These are phyloP conservation scores for Antheraea yamamai DNA, from an alignment of 2,888 invertebrate species.

Conservation along the genomic window DNA sequence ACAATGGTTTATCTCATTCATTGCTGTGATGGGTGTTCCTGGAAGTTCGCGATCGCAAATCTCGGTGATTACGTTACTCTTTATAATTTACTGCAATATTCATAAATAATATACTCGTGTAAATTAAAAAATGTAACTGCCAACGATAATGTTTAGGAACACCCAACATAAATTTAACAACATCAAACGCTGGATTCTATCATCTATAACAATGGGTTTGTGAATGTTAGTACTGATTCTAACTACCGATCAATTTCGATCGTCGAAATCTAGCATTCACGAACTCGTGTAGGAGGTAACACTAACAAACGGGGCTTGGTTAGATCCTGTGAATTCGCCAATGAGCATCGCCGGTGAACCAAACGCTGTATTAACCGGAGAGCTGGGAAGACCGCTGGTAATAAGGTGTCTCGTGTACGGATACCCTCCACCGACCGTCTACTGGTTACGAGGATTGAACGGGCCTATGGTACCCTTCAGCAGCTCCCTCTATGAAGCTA, in stretches of 20 bases:
- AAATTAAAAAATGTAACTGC: not conserved
- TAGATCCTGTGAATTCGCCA: slow-evolving; percentile 82
- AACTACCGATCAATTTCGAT: slow-evolving; percentile 22
- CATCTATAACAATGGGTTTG: slow-evolving; percentile 53
- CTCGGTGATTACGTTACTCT: not conserved
- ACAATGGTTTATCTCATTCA: slow-evolving; percentile 39
- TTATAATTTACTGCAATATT: not conserved
- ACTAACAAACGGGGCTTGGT: slow-evolving; percentile 54
- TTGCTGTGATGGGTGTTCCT: slow-evolving; percentile 45
- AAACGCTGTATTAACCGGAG: slow-evolving; percentile 85
- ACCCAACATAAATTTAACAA: slow-evolving; percentile 39
- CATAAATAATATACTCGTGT: not conserved
- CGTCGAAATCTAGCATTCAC: slow-evolving; percentile 38
- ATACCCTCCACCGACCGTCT: slow-evolving; percentile 88
- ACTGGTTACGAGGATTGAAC: slow-evolving; percentile 91
- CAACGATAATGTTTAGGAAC: slow-evolving; percentile 31
- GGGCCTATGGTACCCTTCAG: slow-evolving; percentile 88
- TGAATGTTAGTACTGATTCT: slow-evolving; percentile 43
- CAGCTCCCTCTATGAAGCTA: slow-evolving; percentile 86
- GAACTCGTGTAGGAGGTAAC: slow-evolving; percentile 38
- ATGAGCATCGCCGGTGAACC: slow-evolving; percentile 87
- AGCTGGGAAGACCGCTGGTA: slow-evolving; percentile 86
- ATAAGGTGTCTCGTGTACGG: slow-evolving; percentile 92
- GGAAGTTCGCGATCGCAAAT: slow-evolving; percentile 23
- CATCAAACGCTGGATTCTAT: slow-evolving; percentile 34